A percentile compares a stretch with the other conserved stretches of the same genome.
Conservation (phyloP, 2,797 vertebrate species). For the Buphagus erythrorhynchus region DNA sequence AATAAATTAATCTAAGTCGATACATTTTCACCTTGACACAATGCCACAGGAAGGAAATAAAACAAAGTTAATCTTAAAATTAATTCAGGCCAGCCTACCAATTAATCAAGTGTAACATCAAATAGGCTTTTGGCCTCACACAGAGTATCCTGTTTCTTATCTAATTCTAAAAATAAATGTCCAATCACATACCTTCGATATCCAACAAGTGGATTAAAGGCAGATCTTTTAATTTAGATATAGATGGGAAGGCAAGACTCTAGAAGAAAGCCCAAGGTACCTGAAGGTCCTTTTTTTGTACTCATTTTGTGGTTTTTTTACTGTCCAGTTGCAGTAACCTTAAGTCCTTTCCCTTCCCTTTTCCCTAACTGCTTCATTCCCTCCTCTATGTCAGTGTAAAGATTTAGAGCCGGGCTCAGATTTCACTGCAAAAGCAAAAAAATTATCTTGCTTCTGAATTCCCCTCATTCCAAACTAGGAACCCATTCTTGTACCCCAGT, state of each 20-base stretch:
- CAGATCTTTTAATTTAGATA: background rate
- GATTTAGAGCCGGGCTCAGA: background rate
- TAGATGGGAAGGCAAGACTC: background rate
- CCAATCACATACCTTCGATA: background rate
- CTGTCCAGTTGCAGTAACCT: background rate
- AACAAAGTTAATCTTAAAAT: slow-evolving; percentile 54
- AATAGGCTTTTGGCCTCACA: slow-evolving; percentile 12
- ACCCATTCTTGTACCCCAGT: background rate
- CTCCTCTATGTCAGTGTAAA: background rate
- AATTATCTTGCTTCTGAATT: background rate
- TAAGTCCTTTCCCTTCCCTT: background rate
- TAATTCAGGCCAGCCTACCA: slow-evolving; percentile 22
- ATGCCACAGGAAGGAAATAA: slow-evolving; percentile 8
- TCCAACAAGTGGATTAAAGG: background rate
- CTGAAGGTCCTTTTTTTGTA: background rate
- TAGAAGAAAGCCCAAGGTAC: background rate
- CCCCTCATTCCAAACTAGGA: background rate
- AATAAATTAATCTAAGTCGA: slow-evolving; percentile 11
- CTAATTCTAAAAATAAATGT: slow-evolving; percentile 34
- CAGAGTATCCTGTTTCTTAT: background rate
- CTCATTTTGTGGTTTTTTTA: background rate
- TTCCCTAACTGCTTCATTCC: background rate
- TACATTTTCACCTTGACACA: slow-evolving; percentile 55
- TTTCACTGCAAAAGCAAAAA: background rate
- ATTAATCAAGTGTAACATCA: slow-evolving; percentile 36